Conservation (phyloP, 2,113 vertebrate species). For the Perognathus longimembris region DNA sequence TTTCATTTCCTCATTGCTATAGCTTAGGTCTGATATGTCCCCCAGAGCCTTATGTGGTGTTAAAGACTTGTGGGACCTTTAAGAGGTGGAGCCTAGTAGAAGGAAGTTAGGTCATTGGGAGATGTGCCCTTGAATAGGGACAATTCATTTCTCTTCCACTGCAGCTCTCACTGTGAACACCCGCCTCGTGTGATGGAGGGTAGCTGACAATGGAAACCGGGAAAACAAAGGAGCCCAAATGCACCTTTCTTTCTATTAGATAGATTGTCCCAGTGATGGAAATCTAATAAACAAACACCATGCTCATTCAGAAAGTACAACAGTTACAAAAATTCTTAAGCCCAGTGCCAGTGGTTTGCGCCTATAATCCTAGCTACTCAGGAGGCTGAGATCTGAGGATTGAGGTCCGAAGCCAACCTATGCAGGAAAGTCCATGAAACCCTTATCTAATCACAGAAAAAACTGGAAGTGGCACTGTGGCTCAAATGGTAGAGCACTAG, state of each 20-base stretch:
- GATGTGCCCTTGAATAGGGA: too few species aligned
- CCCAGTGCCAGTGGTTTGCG: too few species aligned
- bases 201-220: not conserved
- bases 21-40: not conserved
- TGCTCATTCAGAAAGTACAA: slow-evolving; percentile 6
- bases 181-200: not conserved
- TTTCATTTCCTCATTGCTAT: not conserved
- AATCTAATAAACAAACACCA: not conserved
- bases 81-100: not conserved
- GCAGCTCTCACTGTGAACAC: too few species aligned
- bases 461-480: too few species aligned
- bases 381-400: too few species aligned
- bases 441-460: too few species aligned
- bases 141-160: not conserved
- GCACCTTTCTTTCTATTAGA: not conserved
- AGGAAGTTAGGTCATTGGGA: not conserved
- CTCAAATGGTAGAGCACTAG: too few species aligned
- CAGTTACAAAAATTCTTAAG: not conserved
- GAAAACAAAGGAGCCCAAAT: not conserved
- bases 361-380: too few species aligned
- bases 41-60: not conserved
- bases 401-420: too few species aligned
- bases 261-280: not conserved
- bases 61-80: not conserved
- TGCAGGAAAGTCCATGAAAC: too few species aligned